Evolutionary conservation across 2,888 invertebrate species (phyloP).

Genomic region (Tenodera sinensis): DNA sequence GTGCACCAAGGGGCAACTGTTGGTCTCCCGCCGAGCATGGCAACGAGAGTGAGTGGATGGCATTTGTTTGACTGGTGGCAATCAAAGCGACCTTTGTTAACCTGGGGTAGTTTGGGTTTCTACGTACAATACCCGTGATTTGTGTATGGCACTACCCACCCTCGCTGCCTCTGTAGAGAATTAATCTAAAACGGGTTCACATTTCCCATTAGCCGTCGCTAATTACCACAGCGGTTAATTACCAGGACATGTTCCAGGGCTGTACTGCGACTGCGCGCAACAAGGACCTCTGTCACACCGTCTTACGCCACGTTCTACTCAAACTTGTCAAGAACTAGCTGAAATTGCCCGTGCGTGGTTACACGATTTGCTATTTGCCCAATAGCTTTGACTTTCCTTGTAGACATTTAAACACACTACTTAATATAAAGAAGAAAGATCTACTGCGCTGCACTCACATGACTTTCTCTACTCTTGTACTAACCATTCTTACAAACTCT

Average conservation of each 20-base stretch:
- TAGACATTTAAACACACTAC: too few species aligned
- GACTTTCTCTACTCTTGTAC: too few species aligned
- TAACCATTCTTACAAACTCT: too few species aligned
- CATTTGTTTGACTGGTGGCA: neutral
- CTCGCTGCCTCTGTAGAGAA: neutral
- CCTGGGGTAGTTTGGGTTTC: neutral
- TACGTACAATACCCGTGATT: neutral
- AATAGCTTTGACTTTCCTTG: too few species aligned
- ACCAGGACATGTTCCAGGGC: constrained; percentile 23
- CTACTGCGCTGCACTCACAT: too few species aligned
- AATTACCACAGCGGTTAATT: constrained; percentile 38
- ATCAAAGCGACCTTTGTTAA: neutral
- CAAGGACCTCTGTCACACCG: neutral
- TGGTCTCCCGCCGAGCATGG: neutral
- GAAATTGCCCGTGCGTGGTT: too few species aligned
- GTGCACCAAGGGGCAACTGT: too few species aligned
- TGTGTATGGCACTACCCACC: neutral
- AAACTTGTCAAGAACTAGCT: too few species aligned
- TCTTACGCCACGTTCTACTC: neutral
- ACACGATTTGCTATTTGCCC: too few species aligned
- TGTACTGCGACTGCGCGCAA: neutral
- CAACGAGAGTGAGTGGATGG: neutral
- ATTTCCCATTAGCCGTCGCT: constrained; percentile 40
- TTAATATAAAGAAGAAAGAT: too few species aligned
- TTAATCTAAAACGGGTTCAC: constrained; percentile 32